phyloP scores from a whole-genome alignment of 2,888 invertebrate genomes.

The Ennomos erosarius region DNA sequence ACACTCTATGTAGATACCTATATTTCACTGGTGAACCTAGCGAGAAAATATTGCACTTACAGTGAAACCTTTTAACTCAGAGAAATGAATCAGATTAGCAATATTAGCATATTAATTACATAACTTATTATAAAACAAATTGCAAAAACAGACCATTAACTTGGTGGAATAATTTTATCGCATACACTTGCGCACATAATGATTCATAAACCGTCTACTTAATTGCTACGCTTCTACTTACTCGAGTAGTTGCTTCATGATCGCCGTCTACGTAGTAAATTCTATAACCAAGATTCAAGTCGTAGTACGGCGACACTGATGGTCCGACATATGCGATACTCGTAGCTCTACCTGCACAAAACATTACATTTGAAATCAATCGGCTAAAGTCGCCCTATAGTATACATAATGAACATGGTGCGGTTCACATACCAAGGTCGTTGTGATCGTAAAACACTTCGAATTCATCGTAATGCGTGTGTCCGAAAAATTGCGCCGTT shows the following conservation, averaged over 20 bases:
- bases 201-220: too few species aligned
- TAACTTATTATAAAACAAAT: too few species aligned
- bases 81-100: too few species aligned
- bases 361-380: background rate
- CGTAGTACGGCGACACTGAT: conserved; percentile 96
- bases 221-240: conserved; percentile 57
- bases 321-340: conserved; percentile 97
- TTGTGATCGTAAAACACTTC: conserved; percentile 96
- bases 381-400: background rate
- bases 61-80: too few species aligned
- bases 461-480: conserved; percentile 97
- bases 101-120: too few species aligned
- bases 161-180: too few species aligned
- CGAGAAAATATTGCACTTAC: too few species aligned
- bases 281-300: conserved; percentile 97
- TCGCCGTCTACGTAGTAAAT: conserved; percentile 98
- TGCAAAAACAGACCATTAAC: too few species aligned
- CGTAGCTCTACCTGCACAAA: conserved; percentile 88
- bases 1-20: too few species aligned
- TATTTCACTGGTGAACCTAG: too few species aligned
- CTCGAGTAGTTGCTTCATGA: conserved; percentile 92
- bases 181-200: too few species aligned
- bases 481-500: conserved; percentile 97
- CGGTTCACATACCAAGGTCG: conserved; percentile 87
- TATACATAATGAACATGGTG: conserved; percentile 18